Evolutionary conservation across 2,888 invertebrate genomes (phyloP), one percentile per base, ranked within the genome.

Genomic region (Rhopalosiphum nymphaeae): DNA sequence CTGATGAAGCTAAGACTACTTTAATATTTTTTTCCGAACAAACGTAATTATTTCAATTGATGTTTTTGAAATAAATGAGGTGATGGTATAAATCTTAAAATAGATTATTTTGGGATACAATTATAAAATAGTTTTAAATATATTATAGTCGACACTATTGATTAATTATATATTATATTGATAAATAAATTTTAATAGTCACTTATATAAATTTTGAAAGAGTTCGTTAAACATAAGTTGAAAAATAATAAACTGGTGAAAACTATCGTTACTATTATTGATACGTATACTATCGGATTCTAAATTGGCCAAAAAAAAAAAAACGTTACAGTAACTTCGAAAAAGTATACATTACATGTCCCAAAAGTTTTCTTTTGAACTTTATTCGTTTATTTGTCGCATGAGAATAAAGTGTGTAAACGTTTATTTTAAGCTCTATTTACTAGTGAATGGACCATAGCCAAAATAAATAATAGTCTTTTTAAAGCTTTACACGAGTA

Each of bases 361-460:
- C 7, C 36, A 42, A 88, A 92, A 89, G 36, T 67, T 67, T 44
- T 67, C 53, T 57, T 85, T 42, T 84, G 26, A 53, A 67, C 61
- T 36, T 57, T 16, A 92, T 42, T 42, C 11, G 16, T 49, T 67
- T 49, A 36, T 46, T 86, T 57, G 0, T 5, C 57, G n/a, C 86
- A 21, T 44, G 46, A 87, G n/a, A 85, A 53, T 13, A 25, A 26
- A 84, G 44, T 29, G 85, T 44, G 25, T 86, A 61, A 57, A 86
- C 42, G 61, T 78, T 92, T 92, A 87, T 88, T 88, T 88, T 53
- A 67, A 88, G 88, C 36, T 88, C 29, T 10, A 26, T 92, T 88
- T 67, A 49, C 67, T 49, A 53, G 42, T 29, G 11, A 67, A 53
- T n/a, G 49, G 26, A 67, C 61, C 88, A 42, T 53, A 29, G 26